Percentiles rank a stretch among this genome's conserved stretches.
Evolutionary conservation across 2,888 invertebrate genomes (phyloP).

Genomic region (Drosophila fulvimacula): DNA sequence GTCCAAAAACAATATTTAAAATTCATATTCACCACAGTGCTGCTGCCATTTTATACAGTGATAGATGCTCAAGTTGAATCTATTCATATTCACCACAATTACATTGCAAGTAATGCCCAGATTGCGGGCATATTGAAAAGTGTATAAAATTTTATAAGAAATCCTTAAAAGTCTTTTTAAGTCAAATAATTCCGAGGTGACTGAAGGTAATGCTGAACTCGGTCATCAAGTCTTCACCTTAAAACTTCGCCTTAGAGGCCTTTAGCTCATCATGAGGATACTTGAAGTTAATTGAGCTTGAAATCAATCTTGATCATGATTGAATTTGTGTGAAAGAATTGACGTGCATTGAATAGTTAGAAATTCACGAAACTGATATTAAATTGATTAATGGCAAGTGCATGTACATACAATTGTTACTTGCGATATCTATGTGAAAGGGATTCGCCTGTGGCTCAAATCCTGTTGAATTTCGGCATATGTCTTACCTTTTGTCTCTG

Average conservation of each 20-base stretch:
- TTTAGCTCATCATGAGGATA: neutral
- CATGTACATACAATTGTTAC: too few relatives aligned
- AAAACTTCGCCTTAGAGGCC: too few relatives aligned
- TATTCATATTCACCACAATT: neutral
- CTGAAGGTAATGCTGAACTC: too few relatives aligned
- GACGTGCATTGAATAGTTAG: neutral
- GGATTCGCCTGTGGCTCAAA: neutral
- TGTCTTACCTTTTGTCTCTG: slow-evolving; percentile 16
- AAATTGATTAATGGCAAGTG: too few relatives aligned
- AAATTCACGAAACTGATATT: neutral
- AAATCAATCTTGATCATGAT: neutral
- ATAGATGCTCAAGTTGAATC: too few relatives aligned
- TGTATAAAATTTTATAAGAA: too few relatives aligned
- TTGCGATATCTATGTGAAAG: neutral
- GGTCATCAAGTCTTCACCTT: too few relatives aligned
- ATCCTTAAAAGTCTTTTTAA: too few relatives aligned
- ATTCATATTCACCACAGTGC: neutral
- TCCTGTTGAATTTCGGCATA: neutral
- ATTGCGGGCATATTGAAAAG: too few relatives aligned
- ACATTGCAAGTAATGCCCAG: neutral
- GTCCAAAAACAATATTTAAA: neutral
- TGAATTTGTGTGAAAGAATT: too few relatives aligned
- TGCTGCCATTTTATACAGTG: too few relatives aligned
- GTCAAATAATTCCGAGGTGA: too few relatives aligned
- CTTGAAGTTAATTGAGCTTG: neutral